These are phyloP conservation scores for Pristis pectinata DNA, from an alignment of 2,797 vertebrate genomes.

Conservation along the genomic window DNA sequence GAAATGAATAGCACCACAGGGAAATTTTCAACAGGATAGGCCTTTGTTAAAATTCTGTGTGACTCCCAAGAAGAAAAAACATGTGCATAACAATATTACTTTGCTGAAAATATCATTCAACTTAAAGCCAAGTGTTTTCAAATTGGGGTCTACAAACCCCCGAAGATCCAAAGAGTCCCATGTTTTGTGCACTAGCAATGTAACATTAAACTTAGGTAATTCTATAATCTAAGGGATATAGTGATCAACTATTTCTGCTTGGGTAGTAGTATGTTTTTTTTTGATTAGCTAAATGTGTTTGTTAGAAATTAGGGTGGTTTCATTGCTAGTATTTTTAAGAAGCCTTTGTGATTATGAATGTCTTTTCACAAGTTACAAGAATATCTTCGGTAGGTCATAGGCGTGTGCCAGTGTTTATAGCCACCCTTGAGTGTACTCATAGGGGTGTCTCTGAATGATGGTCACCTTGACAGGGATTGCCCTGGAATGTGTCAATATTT, in stretches of 20 bases:
- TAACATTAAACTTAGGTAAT: not conserved
- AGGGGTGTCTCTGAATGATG: not conserved
- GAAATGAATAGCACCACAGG: not conserved
- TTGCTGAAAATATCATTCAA: not conserved
- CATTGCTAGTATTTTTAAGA: not conserved
- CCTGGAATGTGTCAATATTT: not conserved
- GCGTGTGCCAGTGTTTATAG: not conserved
- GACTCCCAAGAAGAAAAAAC: not conserved
- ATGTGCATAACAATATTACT: not conserved
- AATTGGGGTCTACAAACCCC: not conserved
- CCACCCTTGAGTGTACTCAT: not conserved
- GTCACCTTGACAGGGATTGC: not conserved
- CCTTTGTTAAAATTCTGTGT: not conserved
- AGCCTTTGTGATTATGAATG: not conserved
- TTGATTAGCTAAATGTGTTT: not conserved
- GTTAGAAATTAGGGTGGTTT: not conserved
- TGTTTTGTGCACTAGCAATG: not conserved
- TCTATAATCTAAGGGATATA: not conserved
- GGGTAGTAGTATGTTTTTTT: not conserved
- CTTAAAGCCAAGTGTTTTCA: not conserved
- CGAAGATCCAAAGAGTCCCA: not conserved
- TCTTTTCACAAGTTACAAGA: not conserved
- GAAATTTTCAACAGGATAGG: not conserved
- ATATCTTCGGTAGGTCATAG: not conserved
- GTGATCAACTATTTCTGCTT: not conserved